Conservation (phyloP, 2,797 vertebrate species). For the Chaetodon trifasciatus region DNA sequence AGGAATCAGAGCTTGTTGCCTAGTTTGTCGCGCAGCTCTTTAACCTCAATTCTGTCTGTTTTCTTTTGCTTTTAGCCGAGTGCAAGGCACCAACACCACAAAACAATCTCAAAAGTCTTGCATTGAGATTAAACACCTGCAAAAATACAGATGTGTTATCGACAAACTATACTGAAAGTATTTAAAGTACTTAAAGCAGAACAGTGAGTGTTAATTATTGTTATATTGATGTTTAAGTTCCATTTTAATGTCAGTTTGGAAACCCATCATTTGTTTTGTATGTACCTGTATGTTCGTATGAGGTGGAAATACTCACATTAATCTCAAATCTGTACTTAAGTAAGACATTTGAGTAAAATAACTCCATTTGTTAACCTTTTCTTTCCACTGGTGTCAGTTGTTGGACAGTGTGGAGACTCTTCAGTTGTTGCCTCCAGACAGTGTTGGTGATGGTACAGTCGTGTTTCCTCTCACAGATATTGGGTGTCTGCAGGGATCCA, state of each 20-base stretch:
- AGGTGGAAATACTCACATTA: too few relatives aligned
- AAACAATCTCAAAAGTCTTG: background rate
- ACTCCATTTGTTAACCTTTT: background rate
- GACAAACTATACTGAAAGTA: background rate
- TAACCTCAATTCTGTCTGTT: background rate
- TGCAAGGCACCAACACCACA: background rate
- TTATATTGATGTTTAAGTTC: too few relatives aligned
- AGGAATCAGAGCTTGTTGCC: constrained; percentile 5
- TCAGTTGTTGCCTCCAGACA: background rate
- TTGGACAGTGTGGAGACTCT: too few relatives aligned
- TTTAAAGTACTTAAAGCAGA: too few relatives aligned
- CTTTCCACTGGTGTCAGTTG: too few relatives aligned
- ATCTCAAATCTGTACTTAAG: too few relatives aligned
- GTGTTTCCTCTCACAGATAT: constrained; percentile 47
- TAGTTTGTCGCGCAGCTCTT: background rate
- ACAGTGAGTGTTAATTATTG: too few relatives aligned
- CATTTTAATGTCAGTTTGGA: too few relatives aligned
- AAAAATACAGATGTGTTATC: background rate
- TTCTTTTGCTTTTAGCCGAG: constrained; percentile 9
- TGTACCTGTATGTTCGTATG: too few relatives aligned
- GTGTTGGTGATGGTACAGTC: constrained; percentile 1
- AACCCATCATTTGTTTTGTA: too few relatives aligned
- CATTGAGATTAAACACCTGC: too few relatives aligned
- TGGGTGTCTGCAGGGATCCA: constrained; percentile 47
- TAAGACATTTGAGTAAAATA: too few relatives aligned